phyloP scores from a whole-genome alignment of 2,888 invertebrate genomes.

The Odontocolon sp. region DNA sequence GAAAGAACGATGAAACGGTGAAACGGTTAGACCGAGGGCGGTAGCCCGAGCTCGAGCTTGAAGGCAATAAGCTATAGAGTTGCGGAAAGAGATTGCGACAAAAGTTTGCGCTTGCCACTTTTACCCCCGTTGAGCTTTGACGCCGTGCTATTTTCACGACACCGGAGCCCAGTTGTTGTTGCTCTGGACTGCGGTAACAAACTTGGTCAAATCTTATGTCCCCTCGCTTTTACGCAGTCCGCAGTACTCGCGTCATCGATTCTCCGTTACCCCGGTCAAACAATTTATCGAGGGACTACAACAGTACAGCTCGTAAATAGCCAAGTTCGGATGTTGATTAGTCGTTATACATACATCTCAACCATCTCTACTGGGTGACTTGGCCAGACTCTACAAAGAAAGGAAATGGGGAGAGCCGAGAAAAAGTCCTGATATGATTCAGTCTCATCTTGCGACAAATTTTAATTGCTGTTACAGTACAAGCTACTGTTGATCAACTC shows the following conservation, averaged over 20 bases:
- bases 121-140: constrained; percentile 51
- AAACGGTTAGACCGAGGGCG: constrained; percentile 10
- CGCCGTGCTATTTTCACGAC: constrained; percentile 32
- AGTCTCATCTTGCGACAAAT: too few relatives aligned
- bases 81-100: constrained; percentile 62
- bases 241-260: not conserved
- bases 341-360: too few relatives aligned
- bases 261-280: too few relatives aligned
- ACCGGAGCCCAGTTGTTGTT: constrained; percentile 21
- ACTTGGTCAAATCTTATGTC: constrained; percentile 54
- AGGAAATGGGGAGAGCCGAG: too few relatives aligned
- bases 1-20: constrained; percentile 15
- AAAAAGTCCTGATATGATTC: too few relatives aligned
- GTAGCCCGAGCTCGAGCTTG: constrained; percentile 10
- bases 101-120: constrained; percentile 62
- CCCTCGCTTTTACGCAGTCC: not conserved
- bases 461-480: too few relatives aligned
- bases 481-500: not conserved
- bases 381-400: too few relatives aligned
- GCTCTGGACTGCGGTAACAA: constrained; percentile 51
- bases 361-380: too few relatives aligned
- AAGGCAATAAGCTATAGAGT: constrained; percentile 59
- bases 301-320: too few relatives aligned
- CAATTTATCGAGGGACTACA: too few relatives aligned
- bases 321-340: too few relatives aligned